These are phyloP conservation scores for Peromyscus aztecus DNA, from an alignment of 2,797 vertebrate genomes.

Conservation along the genomic window DNA sequence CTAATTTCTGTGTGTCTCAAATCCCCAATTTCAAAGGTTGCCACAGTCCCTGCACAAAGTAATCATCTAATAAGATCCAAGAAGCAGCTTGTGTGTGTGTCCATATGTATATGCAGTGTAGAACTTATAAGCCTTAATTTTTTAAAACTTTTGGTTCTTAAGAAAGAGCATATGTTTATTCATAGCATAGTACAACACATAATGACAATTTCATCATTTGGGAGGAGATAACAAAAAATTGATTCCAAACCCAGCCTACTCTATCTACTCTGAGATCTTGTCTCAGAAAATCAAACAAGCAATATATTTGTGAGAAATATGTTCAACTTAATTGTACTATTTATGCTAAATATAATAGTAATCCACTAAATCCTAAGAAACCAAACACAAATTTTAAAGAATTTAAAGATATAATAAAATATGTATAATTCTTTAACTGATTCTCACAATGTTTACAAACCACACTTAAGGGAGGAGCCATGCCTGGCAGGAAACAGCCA, in stretches of 20 bases:
- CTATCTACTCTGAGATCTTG: background rate
- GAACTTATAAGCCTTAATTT: background rate
- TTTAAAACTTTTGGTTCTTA: background rate
- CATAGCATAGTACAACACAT: background rate
- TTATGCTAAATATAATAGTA: background rate
- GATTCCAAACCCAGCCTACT: background rate
- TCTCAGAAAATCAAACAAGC: background rate
- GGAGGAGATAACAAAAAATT: background rate
- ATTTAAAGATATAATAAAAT: background rate
- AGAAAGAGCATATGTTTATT: background rate
- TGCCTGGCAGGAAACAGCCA: too few species aligned
- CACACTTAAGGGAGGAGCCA: background rate
- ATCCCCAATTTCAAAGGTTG: background rate
- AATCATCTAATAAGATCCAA: background rate
- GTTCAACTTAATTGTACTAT: background rate
- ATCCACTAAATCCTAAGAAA: background rate
- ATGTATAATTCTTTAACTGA: background rate
- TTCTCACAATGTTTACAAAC: background rate
- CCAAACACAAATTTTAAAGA: background rate
- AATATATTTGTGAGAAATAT: background rate
- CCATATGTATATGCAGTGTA: background rate
- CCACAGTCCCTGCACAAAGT: background rate
- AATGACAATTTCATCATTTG: background rate
- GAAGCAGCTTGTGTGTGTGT: background rate
- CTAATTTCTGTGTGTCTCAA: background rate